Evolutionary conservation across 2,113 vertebrate genomes (phyloP).

Genomic region (Chaetorhynchus papuensis): DNA sequence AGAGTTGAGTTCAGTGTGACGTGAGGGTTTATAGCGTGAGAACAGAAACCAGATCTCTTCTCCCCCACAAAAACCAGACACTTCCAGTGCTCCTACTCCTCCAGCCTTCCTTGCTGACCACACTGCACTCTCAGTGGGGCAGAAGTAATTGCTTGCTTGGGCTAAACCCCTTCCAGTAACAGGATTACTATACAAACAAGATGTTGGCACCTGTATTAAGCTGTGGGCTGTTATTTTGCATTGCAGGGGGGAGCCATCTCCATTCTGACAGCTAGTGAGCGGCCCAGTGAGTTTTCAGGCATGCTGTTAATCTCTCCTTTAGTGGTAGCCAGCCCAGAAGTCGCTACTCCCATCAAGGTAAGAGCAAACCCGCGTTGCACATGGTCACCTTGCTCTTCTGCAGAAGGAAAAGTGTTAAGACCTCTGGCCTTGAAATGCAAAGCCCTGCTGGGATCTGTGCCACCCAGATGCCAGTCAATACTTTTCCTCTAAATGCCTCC

Average conservation of each 20-base stretch:
- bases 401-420: background rate
- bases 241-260: constrained; percentile 91
- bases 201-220: background rate
- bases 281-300: constrained; percentile 82
- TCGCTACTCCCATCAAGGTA: constrained; percentile 93
- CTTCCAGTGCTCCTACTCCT: background rate
- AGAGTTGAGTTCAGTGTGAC: background rate
- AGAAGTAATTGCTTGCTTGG: background rate
- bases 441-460: background rate
- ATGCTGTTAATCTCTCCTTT: constrained; percentile 89
- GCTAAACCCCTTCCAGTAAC: background rate
- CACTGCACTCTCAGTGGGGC: background rate
- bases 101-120: background rate
- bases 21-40: background rate
- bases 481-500: background rate
- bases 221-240: constrained; percentile 5
- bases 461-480: background rate
- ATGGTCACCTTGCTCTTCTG: background rate
- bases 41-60: background rate
- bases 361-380: background rate
- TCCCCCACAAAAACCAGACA: background rate
- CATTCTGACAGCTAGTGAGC: constrained; percentile 87
- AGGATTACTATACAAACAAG: background rate
- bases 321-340: constrained; percentile 88
- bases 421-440: background rate